A percentile compares a stretch with the other conserved stretches of the same genome.
Evolutionary conservation across 2,113 vertebrate species (phyloP).

Genomic region (Gopherus evgoodei): DNA sequence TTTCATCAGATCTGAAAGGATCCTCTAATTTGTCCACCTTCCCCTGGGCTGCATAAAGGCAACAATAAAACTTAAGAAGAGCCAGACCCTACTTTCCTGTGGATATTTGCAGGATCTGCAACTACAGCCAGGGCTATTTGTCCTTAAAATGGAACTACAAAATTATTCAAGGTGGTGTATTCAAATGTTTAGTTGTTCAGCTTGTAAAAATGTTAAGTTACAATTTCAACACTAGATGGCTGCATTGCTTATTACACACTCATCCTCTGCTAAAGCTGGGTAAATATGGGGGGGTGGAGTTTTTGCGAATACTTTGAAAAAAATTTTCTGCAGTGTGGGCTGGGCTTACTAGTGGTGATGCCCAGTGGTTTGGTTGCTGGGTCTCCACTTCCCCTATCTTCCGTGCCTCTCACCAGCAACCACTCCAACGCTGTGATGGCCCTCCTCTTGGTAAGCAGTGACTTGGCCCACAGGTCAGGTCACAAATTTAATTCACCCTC

Average conservation of each 20-base stretch:
- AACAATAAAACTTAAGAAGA: background rate
- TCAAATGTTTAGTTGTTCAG: background rate
- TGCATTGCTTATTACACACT: background rate
- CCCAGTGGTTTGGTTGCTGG: background rate
- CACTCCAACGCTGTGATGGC: no score
- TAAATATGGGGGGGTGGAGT: background rate
- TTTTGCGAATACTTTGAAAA: background rate
- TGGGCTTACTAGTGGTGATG: background rate
- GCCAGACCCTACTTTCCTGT: background rate
- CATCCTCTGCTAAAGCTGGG: background rate
- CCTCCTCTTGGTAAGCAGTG: no score
- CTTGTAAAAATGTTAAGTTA: background rate
- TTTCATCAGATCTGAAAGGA: background rate
- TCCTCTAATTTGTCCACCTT: background rate
- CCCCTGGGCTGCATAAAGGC: background rate
- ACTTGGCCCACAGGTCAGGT: no score
- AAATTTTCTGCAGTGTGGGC: background rate
- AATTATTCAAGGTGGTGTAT: background rate
- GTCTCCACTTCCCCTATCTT: no score
- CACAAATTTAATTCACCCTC: no score
- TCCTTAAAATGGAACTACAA: constrained; percentile 3
- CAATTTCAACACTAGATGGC: background rate
- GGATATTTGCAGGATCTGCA: background rate
- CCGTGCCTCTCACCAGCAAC: no score
- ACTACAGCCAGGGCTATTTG: background rate